Base-by-base conservation (phyloP, 2,113 vertebrate species). In the Cyanoramphus novaezelandiae region DNA sequence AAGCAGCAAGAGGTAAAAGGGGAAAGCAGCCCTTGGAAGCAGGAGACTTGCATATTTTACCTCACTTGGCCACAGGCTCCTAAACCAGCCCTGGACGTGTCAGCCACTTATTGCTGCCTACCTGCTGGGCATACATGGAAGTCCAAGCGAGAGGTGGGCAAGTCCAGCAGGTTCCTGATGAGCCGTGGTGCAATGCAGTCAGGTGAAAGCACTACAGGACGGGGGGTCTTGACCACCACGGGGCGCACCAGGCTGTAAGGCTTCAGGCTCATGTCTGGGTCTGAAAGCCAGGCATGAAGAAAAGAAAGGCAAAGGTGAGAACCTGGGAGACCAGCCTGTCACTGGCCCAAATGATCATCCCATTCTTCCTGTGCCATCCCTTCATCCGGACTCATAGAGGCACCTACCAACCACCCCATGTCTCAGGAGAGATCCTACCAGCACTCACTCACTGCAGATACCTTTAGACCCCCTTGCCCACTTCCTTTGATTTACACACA, bases 231-330 rank as follows among this genome's bases (percentile, higher is more conserved):
- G 41, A 98, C 97, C 62, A 97, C 82, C 52, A 99, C 95, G 0
- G 98, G 98, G 47, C 97, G 98, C 78, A 99, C 99, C 46, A 99
- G 93, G 92, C 98, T 99, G 91, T 99, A 99, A 5, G 99, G 99
- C 65, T 98, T 98, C 94, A 98, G 92, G 92, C 94, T 98, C 5
- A 55, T 97, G 75, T 98, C 98, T 0, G 98, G 88, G 62, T 98
- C 98, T 99, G 95, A 11, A 47, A 92, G 15, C 43, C 28, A 80
- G 33, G 41, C 63, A 49, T 9, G 44, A 92, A 68, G 62, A 80
- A 77, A 35, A 64, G 27, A 62, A 91, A 86, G 63, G 1, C 63
- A 60, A 75, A 70, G 55, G 29, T 77, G 44, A 88, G 44, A 86
- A 68, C 14, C 18, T 7, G 9, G 16, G 15, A 83, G 50, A 76